Conservation (phyloP, 2,113 vertebrate species). For the Pithys albifrons region DNA sequence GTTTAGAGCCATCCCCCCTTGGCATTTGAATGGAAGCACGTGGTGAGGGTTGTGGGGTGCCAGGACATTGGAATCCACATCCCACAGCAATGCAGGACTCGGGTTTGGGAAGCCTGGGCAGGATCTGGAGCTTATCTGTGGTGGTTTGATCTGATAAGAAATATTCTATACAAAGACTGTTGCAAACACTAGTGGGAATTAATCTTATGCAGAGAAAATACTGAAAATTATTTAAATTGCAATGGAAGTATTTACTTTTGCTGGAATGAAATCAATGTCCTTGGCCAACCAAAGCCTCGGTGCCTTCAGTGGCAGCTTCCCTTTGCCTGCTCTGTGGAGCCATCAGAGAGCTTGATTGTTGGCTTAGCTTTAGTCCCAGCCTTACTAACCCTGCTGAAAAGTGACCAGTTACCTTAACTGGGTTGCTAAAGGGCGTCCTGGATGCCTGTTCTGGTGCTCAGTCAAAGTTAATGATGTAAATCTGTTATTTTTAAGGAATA, state of each 20-base stretch:
- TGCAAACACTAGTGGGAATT: neutral
- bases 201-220: neutral
- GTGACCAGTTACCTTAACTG: too few relatives aligned
- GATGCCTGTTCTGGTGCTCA: neutral
- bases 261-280: neutral
- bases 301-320: neutral
- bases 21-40: accelerated
- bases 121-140: neutral
- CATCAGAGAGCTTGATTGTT: neutral
- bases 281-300: neutral
- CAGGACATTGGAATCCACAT: neutral
- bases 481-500: neutral
- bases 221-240: neutral
- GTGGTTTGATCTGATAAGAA: neutral
- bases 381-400: neutral
- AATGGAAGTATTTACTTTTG: neutral
- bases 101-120: neutral
- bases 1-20: neutral
- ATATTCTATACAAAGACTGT: neutral
- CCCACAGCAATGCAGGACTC: accelerated
- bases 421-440: neutral
- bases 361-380: neutral
- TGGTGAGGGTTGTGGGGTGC: neutral
- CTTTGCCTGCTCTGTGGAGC: neutral
- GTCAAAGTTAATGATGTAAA: neutral